Percentiles rank a stretch among this genome's conserved stretches.
These are phyloP conservation scores for Octopus bimaculoides DNA, from an alignment of 1,140 invertebrate species.

Conservation along the genomic window DNA sequence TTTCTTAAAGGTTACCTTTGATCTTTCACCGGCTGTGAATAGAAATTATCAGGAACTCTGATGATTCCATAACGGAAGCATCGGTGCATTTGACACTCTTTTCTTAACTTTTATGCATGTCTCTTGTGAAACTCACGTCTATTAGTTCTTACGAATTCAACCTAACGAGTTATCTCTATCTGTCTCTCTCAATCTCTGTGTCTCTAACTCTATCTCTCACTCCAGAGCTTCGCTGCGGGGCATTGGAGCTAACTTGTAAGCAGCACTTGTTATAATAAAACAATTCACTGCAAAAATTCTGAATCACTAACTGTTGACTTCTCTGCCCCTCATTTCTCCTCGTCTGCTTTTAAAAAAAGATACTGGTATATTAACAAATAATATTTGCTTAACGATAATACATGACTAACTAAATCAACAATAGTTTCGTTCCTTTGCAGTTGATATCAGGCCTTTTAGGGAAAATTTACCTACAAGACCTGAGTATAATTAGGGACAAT, in stretches of 20 bases:
- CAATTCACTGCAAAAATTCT: slow-evolving; percentile 8
- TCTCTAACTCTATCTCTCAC: slow-evolving; percentile 3
- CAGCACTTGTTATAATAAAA: slow-evolving; percentile 16
- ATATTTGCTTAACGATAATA: no score
- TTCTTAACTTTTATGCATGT: slow-evolving; percentile 6
- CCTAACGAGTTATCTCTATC: neutral
- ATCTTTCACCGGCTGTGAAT: slow-evolving; percentile 6
- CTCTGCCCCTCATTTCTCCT: neutral
- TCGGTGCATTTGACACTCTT: neutral
- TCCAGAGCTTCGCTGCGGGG: slow-evolving; percentile 12
- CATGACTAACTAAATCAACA: no score
- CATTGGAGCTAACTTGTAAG: slow-evolving; percentile 11
- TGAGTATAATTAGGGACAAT: no score
- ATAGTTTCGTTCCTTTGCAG: no score
- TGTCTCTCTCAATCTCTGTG: neutral
- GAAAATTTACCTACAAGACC: no score
- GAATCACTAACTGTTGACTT: neutral
- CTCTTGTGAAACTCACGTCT: slow-evolving; percentile 3
- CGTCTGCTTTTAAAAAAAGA: no score
- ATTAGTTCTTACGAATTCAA: neutral
- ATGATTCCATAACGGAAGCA: neutral
- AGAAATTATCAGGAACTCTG: no score
- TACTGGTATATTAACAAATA: no score
- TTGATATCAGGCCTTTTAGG: no score
- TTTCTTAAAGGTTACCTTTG: neutral